These are phyloP conservation scores for Coenonympha glycerion DNA, from an alignment of 2,888 invertebrate species.

Conservation along the genomic window DNA sequence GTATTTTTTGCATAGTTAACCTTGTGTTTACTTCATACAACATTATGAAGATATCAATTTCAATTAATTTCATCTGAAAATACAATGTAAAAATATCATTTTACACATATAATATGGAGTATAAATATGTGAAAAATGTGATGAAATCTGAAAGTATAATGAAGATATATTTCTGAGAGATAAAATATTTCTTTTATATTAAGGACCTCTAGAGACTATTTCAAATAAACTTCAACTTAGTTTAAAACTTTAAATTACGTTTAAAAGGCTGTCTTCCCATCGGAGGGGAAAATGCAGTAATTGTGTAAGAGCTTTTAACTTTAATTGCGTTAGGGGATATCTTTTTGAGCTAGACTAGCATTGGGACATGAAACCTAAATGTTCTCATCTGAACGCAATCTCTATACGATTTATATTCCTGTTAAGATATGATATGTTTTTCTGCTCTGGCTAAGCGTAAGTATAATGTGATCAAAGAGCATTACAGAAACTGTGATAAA, in stretches of 20 bases:
- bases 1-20: too few relatives aligned
- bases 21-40: too few relatives aligned
- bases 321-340: constrained; percentile 29
- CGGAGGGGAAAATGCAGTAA: constrained; percentile 30
- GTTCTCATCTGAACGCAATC: not conserved
- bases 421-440: not conserved
- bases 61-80: too few relatives aligned
- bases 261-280: constrained; percentile 25
- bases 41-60: too few relatives aligned
- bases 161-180: too few relatives aligned
- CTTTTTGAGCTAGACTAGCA: constrained; percentile 20
- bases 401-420: not conserved
- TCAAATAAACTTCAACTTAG: not conserved
- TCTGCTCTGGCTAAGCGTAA: too few relatives aligned
- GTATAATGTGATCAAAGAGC: too few relatives aligned
- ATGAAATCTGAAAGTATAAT: too few relatives aligned
- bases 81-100: too few relatives aligned
- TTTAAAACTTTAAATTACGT: constrained; percentile 21
- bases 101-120: too few relatives aligned
- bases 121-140: too few relatives aligned
- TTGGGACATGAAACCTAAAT: not conserved
- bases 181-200: not conserved
- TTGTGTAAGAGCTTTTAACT: constrained; percentile 27
- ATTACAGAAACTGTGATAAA: too few relatives aligned
- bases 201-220: not conserved